Conservation (phyloP, 2,797 vertebrate species). For the Nyctalus aviator region DNA sequence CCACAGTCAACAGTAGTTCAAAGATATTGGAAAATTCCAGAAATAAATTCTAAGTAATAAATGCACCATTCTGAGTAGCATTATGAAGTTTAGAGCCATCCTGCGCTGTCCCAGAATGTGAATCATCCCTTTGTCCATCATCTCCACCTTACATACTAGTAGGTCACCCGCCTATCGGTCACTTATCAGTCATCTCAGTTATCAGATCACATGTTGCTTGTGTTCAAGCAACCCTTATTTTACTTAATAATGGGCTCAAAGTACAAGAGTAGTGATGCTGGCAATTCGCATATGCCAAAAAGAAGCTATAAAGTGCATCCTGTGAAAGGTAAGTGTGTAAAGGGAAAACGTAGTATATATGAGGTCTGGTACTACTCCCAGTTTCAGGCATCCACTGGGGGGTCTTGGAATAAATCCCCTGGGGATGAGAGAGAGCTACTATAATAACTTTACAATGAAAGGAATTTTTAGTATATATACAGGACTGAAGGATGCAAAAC, state of each 20-base stretch:
- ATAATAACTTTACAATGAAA: slow-evolving; percentile 33
- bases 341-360: neutral
- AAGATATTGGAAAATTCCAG: neutral
- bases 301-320: neutral
- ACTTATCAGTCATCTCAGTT: neutral
- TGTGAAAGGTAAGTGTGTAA: neutral
- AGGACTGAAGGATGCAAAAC: neutral
- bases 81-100: neutral
- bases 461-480: neutral
- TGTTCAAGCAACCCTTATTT: neutral
- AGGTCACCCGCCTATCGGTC: neutral
- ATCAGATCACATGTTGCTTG: neutral
- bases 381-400: neutral
- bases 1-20: neutral
- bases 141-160: neutral
- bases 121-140: neutral
- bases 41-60: neutral
- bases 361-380: neutral
- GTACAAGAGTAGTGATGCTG: neutral
- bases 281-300: neutral
- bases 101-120: neutral
- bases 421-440: neutral
- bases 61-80: neutral
- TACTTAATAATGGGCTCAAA: neutral
- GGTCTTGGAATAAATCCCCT: neutral